Conservation (phyloP, 1,140 invertebrate genomes). For the Solenopsis invicta region DNA sequence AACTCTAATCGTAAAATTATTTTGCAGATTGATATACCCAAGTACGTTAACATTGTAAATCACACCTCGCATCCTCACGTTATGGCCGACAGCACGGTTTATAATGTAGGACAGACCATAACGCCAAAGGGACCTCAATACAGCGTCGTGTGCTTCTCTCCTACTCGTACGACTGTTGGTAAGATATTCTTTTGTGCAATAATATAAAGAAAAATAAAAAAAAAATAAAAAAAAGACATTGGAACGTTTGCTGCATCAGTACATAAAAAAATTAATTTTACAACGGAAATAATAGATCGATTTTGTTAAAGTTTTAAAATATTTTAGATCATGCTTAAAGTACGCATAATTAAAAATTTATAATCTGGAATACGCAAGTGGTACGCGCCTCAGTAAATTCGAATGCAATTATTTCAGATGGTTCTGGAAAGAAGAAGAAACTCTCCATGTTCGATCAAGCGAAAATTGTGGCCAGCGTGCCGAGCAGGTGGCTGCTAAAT, state of each 20-base stretch:
- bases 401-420: constrained; percentile 64
- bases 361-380: not conserved
- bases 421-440: constrained; percentile 70
- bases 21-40: constrained; percentile 89
- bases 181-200: constrained; percentile 28
- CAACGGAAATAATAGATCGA: not conserved
- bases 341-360: not conserved
- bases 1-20: constrained; percentile 28
- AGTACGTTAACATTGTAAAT: constrained; percentile 92
- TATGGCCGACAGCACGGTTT: constrained; percentile 91
- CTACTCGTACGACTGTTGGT: constrained; percentile 83
- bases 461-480: constrained; percentile 90
- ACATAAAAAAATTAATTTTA: not conserved
- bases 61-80: constrained; percentile 96
- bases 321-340: not conserved
- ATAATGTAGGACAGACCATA: constrained; percentile 93
- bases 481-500: constrained; percentile 91
- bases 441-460: constrained; percentile 91
- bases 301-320: not conserved
- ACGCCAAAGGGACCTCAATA: constrained; percentile 90
- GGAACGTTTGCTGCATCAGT: not conserved
- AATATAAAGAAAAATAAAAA: not conserved
- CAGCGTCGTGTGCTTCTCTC: constrained; percentile 91
- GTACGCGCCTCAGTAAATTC: constrained; percentile 10
- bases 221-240: too few species aligned